Percentiles rank a stretch among this genome's conserved stretches.
Conservation (phyloP, 2,113 vertebrate species). For the Steatornis caripensis region DNA sequence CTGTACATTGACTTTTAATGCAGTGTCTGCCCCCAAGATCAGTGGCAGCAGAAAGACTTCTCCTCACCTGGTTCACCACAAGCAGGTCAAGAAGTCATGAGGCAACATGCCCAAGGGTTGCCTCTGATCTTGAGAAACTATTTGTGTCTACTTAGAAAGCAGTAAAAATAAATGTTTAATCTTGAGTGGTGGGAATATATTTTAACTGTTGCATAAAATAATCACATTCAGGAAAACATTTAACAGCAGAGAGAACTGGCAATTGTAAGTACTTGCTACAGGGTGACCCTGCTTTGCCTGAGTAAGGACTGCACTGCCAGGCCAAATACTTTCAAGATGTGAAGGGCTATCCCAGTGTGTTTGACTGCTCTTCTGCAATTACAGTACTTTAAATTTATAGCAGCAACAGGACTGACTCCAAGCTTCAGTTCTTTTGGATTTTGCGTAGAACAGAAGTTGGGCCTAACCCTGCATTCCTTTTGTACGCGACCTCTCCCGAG, state of each 20-base stretch:
- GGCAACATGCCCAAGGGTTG: not conserved
- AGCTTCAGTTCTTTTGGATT: not conserved
- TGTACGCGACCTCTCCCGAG: not conserved
- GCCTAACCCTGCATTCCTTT: not conserved
- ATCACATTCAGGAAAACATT: not conserved
- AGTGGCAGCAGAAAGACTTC: not conserved
- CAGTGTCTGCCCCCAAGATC: not conserved
- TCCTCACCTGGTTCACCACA: not conserved
- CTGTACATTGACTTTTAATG: not conserved
- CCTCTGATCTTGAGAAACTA: not conserved
- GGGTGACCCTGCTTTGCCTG: conserved; percentile 3
- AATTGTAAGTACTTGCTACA: not conserved
- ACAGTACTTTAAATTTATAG: not conserved
- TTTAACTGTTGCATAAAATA: not conserved
- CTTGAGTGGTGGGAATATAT: not conserved
- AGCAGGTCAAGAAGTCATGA: not conserved
- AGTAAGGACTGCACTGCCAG: not conserved
- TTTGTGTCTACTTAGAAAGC: not conserved
- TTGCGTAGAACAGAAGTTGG: not conserved
- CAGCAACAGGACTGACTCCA: not conserved
- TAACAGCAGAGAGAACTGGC: not conserved
- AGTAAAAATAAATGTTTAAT: not conserved
- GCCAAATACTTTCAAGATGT: not conserved
- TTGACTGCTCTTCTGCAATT: not conserved
- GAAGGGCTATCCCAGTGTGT: not conserved